Evolutionary conservation across 1,140 invertebrate genomes (phyloP).

Genomic region (Macrocentrus cingulum): DNA sequence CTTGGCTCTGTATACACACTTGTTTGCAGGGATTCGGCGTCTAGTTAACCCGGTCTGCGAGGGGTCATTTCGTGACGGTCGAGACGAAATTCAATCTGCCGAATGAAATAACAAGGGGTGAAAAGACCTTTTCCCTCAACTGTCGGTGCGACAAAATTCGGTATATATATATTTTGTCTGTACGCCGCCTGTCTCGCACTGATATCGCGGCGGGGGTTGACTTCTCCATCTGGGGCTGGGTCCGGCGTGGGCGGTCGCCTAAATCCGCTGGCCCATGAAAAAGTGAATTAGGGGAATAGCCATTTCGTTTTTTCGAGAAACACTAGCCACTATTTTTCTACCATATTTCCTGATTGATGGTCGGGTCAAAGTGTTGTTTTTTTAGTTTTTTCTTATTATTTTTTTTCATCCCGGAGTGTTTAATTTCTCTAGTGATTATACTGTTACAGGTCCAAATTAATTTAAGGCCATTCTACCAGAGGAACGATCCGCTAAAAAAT

Average conservation of each 20-base stretch:
- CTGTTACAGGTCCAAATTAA: too few relatives aligned
- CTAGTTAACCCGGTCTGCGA: constrained; percentile 23
- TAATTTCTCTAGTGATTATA: too few relatives aligned
- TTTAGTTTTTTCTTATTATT: too few relatives aligned
- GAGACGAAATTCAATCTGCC: constrained; percentile 46
- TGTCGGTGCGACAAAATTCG: not conserved
- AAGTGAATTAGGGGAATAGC: not conserved
- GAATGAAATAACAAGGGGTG: constrained; percentile 26
- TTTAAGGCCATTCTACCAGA: too few relatives aligned
- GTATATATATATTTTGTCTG: not conserved
- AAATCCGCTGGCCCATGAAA: not conserved
- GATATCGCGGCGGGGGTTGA: not conserved
- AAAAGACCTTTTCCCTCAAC: not conserved
- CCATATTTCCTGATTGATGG: too few relatives aligned
- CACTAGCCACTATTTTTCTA: too few relatives aligned
- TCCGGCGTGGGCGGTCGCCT: not conserved
- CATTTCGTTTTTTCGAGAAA: not conserved
- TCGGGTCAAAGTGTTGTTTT: too few relatives aligned
- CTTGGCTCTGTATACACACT: constrained; percentile 16
- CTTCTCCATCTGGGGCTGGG: not conserved
- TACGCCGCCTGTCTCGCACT: too few relatives aligned
- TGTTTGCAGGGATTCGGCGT: constrained; percentile 8
- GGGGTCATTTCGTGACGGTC: constrained; percentile 1
- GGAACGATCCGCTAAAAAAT: too few relatives aligned
- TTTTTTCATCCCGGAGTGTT: too few relatives aligned